Percentiles rank a stretch among this genome's conserved stretches.
These are phyloP conservation scores for Conus betulinus DNA, from an alignment of 1,140 invertebrate species.

Conservation along the genomic window DNA sequence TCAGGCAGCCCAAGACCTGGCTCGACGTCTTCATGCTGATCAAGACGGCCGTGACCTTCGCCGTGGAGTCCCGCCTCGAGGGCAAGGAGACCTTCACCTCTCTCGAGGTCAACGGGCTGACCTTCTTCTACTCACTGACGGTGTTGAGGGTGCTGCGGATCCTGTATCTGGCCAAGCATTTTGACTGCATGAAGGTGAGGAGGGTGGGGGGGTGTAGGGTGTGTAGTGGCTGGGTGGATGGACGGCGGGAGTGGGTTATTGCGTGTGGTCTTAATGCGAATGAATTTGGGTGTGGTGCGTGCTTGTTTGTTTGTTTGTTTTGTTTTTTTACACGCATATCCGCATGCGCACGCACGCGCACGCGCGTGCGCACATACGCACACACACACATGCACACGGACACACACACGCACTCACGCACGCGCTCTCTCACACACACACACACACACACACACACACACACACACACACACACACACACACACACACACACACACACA, in stretches of 20 bases:
- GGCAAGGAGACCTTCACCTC: slow-evolving; percentile 27
- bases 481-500: too few species aligned
- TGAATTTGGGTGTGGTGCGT: not conserved
- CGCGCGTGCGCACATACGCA: not conserved
- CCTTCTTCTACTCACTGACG: slow-evolving; percentile 85
- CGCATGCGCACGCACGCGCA: not conserved
- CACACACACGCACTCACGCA: too few species aligned
- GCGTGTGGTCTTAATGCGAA: too few species aligned
- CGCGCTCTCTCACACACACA: not conserved
- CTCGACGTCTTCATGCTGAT: slow-evolving; percentile 31
- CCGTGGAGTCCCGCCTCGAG: slow-evolving; percentile 17
- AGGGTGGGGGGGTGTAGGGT: not conserved
- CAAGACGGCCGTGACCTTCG: not conserved
- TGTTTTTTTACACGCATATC: not conserved
- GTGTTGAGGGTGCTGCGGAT: slow-evolving; percentile 99
- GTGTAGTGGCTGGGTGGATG: not conserved
- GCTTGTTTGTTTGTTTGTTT: too few species aligned
- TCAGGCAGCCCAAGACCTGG: slow-evolving; percentile 78
- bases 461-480: slow-evolving; percentile 16
- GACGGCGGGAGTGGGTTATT: not conserved
- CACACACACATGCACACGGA: too few species aligned
- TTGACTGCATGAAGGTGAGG: slow-evolving; percentile 79
- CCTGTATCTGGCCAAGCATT: slow-evolving; percentile 91
- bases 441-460: slow-evolving; percentile 15
- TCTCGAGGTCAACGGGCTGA: slow-evolving; percentile 24